Conservation (phyloP, 1,140 invertebrate species). For the Gonioctena quinquepunctata region DNA sequence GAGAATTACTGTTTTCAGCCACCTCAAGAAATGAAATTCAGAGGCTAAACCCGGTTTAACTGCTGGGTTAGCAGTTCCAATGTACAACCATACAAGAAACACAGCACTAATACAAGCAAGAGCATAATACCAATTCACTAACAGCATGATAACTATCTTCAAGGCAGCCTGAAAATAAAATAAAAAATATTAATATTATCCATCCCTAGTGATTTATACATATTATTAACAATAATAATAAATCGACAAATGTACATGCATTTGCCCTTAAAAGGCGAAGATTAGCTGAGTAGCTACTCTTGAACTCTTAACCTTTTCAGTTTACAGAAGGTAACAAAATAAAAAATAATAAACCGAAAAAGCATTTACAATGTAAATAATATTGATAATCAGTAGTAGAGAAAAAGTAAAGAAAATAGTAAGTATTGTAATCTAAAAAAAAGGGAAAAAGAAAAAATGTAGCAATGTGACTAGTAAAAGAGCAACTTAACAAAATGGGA, state of each 20-base stretch:
- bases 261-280: too few species aligned
- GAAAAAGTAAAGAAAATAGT: too few species aligned
- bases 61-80: slow-evolving; percentile 90
- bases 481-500: too few species aligned
- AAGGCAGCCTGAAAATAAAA: slow-evolving; percentile 70
- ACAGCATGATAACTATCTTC: slow-evolving; percentile 88
- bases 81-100: slow-evolving; percentile 89
- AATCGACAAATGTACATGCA: neutral
- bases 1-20: slow-evolving; percentile 76
- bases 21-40: slow-evolving; percentile 85
- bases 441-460: too few species aligned
- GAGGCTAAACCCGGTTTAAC: slow-evolving; percentile 88
- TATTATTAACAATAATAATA: neutral
- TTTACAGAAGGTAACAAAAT: too few species aligned
- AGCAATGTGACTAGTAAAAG: too few species aligned
- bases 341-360: neutral
- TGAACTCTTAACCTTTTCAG: too few species aligned
- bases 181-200: neutral
- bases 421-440: too few species aligned
- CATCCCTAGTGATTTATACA: too few species aligned
- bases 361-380: too few species aligned
- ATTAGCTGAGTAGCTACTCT: too few species aligned
- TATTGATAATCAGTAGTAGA: too few species aligned
- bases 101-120: slow-evolving; percentile 78
- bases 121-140: slow-evolving; percentile 92